Evolutionary conservation across 2,113 vertebrate genomes (phyloP), one percentile per base, ranked within the genome.

Genomic region (Leucopternis melanops): DNA sequence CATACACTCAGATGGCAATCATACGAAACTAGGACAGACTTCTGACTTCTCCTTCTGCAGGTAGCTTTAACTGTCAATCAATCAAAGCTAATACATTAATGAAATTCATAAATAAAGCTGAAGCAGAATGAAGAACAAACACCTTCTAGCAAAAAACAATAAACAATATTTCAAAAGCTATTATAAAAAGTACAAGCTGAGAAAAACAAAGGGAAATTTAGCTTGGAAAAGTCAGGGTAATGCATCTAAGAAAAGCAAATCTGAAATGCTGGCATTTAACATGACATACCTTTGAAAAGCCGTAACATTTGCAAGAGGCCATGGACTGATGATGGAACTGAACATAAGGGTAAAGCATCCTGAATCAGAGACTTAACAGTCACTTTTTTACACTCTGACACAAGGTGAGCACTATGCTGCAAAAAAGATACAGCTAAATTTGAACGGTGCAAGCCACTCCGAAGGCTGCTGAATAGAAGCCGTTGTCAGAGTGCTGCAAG

Each of bases 1-100:
- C 65, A 65, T 54, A 80, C 38, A 57, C 20, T 89, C 54, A 86
- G 50, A 75, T 77, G 42, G 22, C 16, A 94, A 17, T 36, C 52
- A 25, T 59, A 40, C 38, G 67, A 74, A 94, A 80, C 20, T n/a
- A 77, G 19, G 70, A 88, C 20, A 80, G 25, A 42, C 18, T 54
- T 88, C 74, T 93, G 86, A 91, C 66, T 92, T 95, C 73, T 89
- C 29, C 12, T 85, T 87, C 27, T 80, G 36, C 71, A 85, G 16
- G 50, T 61, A 77, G 20, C 54, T 85, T 78, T 80, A 94, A 34
- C 74, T 88, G 92, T 94, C 90, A 94, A 27, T 97, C 96, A 93
- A 42, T 86, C 92, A 94, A 81, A 81, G 32, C 1, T 84, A 95
- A 90, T 93, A 42, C 25, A 69, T 88, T 74, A 93, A 95, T 95